Evolutionary conservation across 37 sponge, comb jelly and placozoan species (phyloP).

Genomic region (Chondrilla cf. caribensis): DNA sequence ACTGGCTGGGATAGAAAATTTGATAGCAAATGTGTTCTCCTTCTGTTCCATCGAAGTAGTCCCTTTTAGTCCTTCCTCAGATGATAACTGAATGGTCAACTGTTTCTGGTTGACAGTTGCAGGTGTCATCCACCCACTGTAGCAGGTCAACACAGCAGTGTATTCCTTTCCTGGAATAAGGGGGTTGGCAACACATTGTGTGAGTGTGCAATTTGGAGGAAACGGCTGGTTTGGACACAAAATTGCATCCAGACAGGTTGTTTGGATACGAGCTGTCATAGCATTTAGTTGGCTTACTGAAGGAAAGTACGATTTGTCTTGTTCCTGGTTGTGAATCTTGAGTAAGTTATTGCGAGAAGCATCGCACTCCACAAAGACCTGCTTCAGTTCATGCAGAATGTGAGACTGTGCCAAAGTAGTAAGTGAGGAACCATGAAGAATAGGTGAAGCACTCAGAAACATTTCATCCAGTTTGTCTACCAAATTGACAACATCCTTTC

Average conservation of each 20-base stretch:
- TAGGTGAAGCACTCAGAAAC: no score
- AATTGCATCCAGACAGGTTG: neutral
- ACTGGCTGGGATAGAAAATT: neutral
- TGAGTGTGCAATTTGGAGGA: neutral
- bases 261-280: neutral
- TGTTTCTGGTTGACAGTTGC: neutral
- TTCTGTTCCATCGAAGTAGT: neutral
- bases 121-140: neutral
- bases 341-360: no score
- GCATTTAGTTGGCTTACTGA: neutral
- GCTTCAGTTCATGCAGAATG: no score
- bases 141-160: neutral
- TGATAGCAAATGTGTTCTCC: neutral
- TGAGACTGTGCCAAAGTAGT: no score
- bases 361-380: no score
- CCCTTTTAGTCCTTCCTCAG: neutral
- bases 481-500: neutral
- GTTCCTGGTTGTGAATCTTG: no score
- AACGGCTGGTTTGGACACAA: neutral
- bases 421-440: no score
- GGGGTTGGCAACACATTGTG: neutral
- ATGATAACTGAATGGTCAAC: neutral
- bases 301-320: no score
- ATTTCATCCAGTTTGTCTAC: neutral
- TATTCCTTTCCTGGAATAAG: constrained; percentile 1